These are phyloP conservation scores for Thripadectes ignobilis DNA, from an alignment of 2,797 vertebrate genomes.

Conservation along the genomic window DNA sequence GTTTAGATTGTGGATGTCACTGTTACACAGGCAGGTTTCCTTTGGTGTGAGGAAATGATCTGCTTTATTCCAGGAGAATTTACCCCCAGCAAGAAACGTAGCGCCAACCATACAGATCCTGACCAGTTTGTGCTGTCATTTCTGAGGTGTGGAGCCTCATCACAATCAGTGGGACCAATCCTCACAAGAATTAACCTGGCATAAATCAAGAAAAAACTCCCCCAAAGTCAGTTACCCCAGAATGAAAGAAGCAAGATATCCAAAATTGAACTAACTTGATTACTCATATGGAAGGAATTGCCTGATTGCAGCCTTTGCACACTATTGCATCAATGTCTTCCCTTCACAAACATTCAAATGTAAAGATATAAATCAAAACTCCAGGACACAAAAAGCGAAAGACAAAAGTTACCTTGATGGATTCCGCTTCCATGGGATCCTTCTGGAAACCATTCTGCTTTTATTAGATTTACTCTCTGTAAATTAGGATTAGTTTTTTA, in stretches of 20 bases:
- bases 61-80: neutral
- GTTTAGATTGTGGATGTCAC: neutral
- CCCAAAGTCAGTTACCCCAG: neutral
- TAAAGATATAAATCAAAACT: slow-evolving; percentile 51
- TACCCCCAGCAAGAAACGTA: neutral
- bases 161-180: neutral
- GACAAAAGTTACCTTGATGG: slow-evolving; percentile 46
- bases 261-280: neutral
- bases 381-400: neutral
- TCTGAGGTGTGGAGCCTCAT: neutral
- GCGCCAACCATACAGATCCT: neutral
- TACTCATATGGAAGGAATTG: slow-evolving; percentile 58
- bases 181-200: neutral
- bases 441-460: slow-evolving; percentile 61
- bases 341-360: neutral
- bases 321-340: slow-evolving; percentile 12
- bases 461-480: slow-evolving; percentile 57
- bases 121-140: neutral
- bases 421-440: slow-evolving; percentile 38
- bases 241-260: neutral
- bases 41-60: neutral
- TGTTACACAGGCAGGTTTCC: neutral
- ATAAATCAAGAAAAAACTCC: neutral
- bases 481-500: slow-evolving; percentile 70
- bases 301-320: slow-evolving; percentile 40